phyloP scores from a whole-genome alignment of 1,140 invertebrate genomes.

The Cyclargus thomasi region DNA sequence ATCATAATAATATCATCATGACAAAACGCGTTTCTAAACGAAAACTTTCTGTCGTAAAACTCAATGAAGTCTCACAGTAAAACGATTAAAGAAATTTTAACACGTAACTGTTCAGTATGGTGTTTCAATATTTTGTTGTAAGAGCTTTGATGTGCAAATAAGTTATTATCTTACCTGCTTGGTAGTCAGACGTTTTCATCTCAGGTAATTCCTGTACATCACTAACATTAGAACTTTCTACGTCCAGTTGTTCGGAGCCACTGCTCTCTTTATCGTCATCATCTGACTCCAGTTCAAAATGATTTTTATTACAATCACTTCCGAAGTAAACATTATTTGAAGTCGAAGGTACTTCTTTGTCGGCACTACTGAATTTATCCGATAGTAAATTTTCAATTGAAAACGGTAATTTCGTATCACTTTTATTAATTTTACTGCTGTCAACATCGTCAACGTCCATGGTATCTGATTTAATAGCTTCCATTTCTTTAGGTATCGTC shows the following conservation, averaged over 20 bases:
- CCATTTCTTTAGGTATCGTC: conserved; percentile 13
- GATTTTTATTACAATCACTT: conserved; percentile 28
- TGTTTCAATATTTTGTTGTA: too few relatives aligned
- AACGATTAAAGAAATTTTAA: too few relatives aligned
- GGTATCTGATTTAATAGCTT: conserved; percentile 33
- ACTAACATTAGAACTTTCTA: conserved; percentile 45
- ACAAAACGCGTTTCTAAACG: too few relatives aligned
- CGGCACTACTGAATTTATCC: conserved; percentile 45
- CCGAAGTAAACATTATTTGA: conserved; percentile 32
- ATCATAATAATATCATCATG: too few relatives aligned
- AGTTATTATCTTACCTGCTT: conserved; percentile 61
- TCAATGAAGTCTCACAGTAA: too few relatives aligned
- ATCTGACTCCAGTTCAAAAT: conserved; percentile 31
- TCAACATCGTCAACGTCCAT: conserved; percentile 40
- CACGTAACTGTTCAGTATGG: too few relatives aligned
- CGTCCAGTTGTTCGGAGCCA: conserved; percentile 56
- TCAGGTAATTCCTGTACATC: conserved; percentile 47
- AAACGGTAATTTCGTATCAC: conserved; percentile 51
- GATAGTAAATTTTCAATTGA: conserved; percentile 61
- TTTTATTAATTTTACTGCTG: conserved; percentile 40
- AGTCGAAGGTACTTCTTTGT: conserved; percentile 31
- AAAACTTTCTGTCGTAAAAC: too few relatives aligned
- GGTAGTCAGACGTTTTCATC: conserved; percentile 47
- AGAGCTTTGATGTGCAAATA: too few relatives aligned
- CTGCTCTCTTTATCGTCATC: conserved; percentile 46